Evolutionary conservation across 2,113 vertebrate genomes (phyloP), one percentile per base, ranked within the genome.

Genomic region (Cyprinodon brontotheroides): DNA sequence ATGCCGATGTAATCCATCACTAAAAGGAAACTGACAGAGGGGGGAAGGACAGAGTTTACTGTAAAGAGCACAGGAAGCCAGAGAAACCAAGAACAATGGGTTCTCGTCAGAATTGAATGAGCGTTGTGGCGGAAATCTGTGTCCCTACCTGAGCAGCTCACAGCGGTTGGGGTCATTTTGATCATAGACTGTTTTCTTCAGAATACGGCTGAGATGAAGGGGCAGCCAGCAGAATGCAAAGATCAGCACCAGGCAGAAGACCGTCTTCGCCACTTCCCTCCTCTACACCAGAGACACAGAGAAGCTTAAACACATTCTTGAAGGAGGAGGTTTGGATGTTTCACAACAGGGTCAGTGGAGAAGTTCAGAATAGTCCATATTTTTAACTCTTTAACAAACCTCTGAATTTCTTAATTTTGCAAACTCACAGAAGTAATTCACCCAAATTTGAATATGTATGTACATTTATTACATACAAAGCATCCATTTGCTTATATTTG

Each of bases 1-100:
- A 97, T 97, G 48, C 96, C 96, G 0, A 97, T 97, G 87, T 97
- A 97, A 92, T 97, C 95, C 94, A 97, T 95, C 91, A 97, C 95
- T 4, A 97, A 90, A 74, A 97, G 96, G 91, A 97, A 97, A 75
- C 96, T 95, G 80, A 40, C 1, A 37, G 59, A 29, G 17, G 20
- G 45, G 36, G 38, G 84, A 38, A 79, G 61, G 61, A 61, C 59
- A 81, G 41, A 60, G 75, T 81, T 89, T 65, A 81, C 50, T 39
- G 48, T 76, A 37, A 78, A 60, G 68, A 71, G 29, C 17, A 68
- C 74, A 87, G 86, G 87, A 93, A 87, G 80, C 53, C 40, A 53
- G 64, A 66, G 60, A 61, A 29, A 43, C 36, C 7, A 43, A 86
- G 76, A 84, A 86, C 90, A 90, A 82, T 89, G 79, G 68, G 64